Percentiles rank a stretch among this genome's conserved stretches.
Conservation (phyloP, 2,888 invertebrate species). For the Xylophagus ater region DNA sequence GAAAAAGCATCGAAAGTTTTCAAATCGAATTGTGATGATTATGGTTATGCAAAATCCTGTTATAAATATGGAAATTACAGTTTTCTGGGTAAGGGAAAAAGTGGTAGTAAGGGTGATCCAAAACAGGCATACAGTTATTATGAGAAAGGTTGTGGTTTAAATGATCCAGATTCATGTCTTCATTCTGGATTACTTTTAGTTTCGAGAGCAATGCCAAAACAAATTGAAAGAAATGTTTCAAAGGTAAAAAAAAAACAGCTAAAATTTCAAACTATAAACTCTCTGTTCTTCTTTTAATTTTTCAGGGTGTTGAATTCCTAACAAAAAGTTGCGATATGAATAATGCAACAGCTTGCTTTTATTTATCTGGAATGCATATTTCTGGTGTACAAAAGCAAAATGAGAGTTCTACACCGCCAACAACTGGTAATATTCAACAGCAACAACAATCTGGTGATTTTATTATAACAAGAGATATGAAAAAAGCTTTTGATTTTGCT, state of each 20-base stretch:
- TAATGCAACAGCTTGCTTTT: constrained; percentile 65
- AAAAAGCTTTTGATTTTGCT: constrained; percentile 67
- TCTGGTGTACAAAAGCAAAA: constrained; percentile 54
- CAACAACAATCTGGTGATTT: constrained; percentile 39
- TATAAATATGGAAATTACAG: constrained; percentile 71
- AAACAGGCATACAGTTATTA: constrained; percentile 59
- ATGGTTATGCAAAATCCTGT: constrained; percentile 76
- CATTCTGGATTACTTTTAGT: constrained; percentile 62
- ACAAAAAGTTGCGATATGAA: constrained; percentile 49
- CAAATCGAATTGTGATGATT: constrained; percentile 78
- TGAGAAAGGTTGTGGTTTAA: constrained; percentile 64
- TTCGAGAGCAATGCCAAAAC: constrained; percentile 44
- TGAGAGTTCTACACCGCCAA: constrained; percentile 33
- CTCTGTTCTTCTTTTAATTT: neutral
- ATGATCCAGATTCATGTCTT: constrained; percentile 59
- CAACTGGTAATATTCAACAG: constrained; percentile 1
- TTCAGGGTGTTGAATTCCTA: constrained; percentile 47
- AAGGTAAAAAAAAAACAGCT: constrained; percentile 37
- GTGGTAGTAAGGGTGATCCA: constrained; percentile 44
- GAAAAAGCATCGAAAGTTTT: constrained; percentile 71
- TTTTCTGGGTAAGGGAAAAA: constrained; percentile 52
- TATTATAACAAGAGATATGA: constrained; percentile 53
- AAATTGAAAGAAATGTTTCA: constrained; percentile 46
- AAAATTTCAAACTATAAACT: neutral
- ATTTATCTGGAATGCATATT: constrained; percentile 68